Percentiles rank a stretch among this genome's conserved stretches.
Evolutionary conservation across 2,797 vertebrate species (phyloP).

Genomic region (Acipenser oxyrinchus): DNA sequence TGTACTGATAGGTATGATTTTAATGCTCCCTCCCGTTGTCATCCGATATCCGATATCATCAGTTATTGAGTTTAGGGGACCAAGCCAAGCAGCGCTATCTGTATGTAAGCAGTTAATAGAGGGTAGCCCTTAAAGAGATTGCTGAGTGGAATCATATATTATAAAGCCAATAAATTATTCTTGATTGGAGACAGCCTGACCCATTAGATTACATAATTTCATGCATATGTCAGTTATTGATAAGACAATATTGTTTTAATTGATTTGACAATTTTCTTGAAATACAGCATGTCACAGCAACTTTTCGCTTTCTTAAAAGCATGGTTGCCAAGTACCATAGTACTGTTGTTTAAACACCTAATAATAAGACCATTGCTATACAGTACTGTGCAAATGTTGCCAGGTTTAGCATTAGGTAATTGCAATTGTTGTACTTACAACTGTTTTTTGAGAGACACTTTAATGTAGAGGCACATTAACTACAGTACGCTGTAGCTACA

Average conservation of each 20-base stretch:
- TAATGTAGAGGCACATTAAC: no score
- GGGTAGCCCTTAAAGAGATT: not conserved
- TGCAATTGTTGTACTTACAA: no score
- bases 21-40: not conserved
- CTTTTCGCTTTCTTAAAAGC: not conserved
- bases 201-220: not conserved
- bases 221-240: not conserved
- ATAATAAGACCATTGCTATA: no score
- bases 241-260: not conserved
- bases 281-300: not conserved
- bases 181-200: not conserved
- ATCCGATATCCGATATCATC: not conserved
- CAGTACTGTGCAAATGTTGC: no score
- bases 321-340: no score
- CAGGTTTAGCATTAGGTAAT: no score
- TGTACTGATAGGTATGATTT: not conserved
- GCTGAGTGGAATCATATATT: not conserved
- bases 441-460: no score
- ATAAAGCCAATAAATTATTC: not conserved
- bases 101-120: not conserved
- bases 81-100: not conserved
- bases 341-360: no score
- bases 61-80: not conserved
- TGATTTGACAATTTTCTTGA: not conserved
- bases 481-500: no score